Base-by-base conservation (phyloP, 2,113 vertebrate species). In the Rhizomys pruinosus region DNA sequence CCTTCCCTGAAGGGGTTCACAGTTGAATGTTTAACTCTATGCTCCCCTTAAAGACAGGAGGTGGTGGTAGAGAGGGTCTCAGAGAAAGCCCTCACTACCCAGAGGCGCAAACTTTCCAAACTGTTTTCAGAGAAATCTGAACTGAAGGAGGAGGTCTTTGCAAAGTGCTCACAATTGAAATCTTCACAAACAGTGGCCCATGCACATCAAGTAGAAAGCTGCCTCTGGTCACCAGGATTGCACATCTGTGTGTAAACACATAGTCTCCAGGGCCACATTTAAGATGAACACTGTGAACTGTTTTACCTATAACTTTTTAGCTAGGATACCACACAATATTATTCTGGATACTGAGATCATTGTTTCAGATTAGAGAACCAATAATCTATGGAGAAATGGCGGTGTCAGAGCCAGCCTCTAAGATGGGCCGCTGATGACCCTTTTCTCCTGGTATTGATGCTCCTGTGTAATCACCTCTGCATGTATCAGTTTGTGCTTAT, bases 11-110 rank as follows among this genome's bases (percentile, higher is more conserved):
- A 87, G 57, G 76, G 74, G 17, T 63, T 85, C 73, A 27, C n/a
- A 52, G 23, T 80, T 86, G 94, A 55, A 92, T 76, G 25, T 42
- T 93, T 90, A 81, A 93, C 13, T n/a, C 39, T 25, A 19, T 63
- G 29, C 78, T 87, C 59, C 69, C 79, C 44, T 76, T 42, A 93
- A 76, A 57, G 20, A 74, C 20, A 27, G 25, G 91, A 72, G 5
- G 11, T 29, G 2, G 37, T 25, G 10, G 64, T 34, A 63, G 47
- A n/a, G 44, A 64, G 69, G 22, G 64, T 63, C 73, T 72, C 11
- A 37, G 57, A 11, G 34, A 22, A 59, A 37, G 37, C 15, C 17
- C 37, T 81, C 44, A 42, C 37, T 79, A 27, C 34, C 47, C 44
- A 84, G 63, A 82, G 23, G 44, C 34, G 39, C 29, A 37, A 39